Conservation (phyloP, 1,140 invertebrate genomes). For the Stenopsyche tienmushanensis region DNA sequence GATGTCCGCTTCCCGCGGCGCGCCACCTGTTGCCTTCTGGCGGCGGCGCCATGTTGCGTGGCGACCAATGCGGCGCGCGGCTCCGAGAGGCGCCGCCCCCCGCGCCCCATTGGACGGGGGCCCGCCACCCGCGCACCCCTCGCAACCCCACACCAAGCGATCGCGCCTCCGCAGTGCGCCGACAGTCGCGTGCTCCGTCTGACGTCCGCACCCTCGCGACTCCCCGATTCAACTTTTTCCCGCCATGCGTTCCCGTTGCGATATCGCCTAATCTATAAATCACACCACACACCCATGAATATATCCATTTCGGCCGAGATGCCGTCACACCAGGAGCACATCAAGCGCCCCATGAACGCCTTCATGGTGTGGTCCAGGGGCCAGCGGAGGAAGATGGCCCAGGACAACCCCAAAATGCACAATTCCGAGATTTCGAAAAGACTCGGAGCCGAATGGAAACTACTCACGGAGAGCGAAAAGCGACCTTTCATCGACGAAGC, state of each 20-base stretch:
- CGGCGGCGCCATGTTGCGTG: slow-evolving; percentile 35
- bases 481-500: slow-evolving; percentile 97
- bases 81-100: slow-evolving; percentile 9
- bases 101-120: slow-evolving; percentile 29
- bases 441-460: slow-evolving; percentile 87
- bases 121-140: slow-evolving; percentile 12
- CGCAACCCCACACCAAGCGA: not conserved
- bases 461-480: slow-evolving; percentile 84
- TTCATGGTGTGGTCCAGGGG: slow-evolving; percentile 93
- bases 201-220: not conserved
- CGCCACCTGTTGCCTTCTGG: slow-evolving; percentile 37
- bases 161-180: not conserved
- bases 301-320: slow-evolving; percentile 36
- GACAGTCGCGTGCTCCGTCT: not conserved
- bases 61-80: slow-evolving; percentile 26
- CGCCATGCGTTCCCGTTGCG: not conserved
- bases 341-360: slow-evolving; percentile 90
- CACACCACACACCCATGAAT: slow-evolving; percentile 7
- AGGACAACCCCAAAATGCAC: slow-evolving; percentile 98
- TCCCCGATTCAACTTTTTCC: not conserved
- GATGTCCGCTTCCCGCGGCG: slow-evolving; percentile 17
- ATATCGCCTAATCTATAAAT: too few species aligned
- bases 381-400: slow-evolving; percentile 92
- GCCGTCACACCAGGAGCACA: slow-evolving; percentile 67
- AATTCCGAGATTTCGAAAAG: slow-evolving; percentile 93